Percentiles rank a stretch among this genome's conserved stretches.
Evolutionary conservation across 2,113 vertebrate species (phyloP).

Genomic region (Glaucomys volans): DNA sequence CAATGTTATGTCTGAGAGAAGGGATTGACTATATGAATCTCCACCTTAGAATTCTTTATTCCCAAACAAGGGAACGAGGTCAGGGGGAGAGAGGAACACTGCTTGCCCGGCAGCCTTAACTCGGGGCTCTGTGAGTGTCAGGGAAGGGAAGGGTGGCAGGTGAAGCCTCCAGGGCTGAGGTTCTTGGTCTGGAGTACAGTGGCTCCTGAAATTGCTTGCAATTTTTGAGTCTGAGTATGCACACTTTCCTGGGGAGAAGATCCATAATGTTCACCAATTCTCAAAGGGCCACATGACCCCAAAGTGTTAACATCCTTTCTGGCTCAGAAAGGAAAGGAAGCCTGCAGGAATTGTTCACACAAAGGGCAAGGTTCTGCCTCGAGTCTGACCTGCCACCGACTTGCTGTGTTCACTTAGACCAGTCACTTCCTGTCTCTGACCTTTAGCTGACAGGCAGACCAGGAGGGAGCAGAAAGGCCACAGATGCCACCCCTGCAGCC

Average conservation of each 20-base stretch:
- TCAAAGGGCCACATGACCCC: background rate
- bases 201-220: background rate
- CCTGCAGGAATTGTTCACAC: too few relatives aligned
- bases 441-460: background rate
- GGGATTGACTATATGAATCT: background rate
- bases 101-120: background rate
- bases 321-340: background rate
- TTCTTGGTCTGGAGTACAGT: background rate
- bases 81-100: background rate
- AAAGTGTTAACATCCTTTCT: background rate
- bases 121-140: background rate
- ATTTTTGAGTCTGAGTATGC: rapidly evolving
- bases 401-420: background rate
- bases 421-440: background rate
- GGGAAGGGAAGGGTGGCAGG: background rate
- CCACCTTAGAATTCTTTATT: slow-evolving; percentile 70
- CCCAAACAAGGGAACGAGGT: background rate
- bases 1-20: background rate
- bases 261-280: background rate
- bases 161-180: background rate
- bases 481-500: background rate
- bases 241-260: background rate
- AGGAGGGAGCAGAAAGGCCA: background rate
- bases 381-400: background rate
- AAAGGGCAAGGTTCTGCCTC: background rate